These are phyloP conservation scores for Lycopodina hypogea DNA, from an alignment of 37 sponge, comb jelly and placozoan species.

Conservation along the genomic window DNA sequence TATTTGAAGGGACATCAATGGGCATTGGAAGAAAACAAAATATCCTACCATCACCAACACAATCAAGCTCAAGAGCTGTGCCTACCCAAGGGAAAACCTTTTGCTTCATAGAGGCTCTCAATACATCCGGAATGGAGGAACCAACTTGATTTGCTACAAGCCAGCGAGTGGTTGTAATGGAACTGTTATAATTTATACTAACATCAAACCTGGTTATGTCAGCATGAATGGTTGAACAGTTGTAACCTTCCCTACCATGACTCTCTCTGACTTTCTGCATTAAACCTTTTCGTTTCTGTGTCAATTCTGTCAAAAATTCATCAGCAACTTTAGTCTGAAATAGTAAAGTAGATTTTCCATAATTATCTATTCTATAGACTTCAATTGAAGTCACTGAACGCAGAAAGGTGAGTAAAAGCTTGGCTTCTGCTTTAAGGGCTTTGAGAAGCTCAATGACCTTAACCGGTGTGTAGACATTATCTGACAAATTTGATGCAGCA, in stretches of 20 bases:
- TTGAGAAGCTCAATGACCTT: constrained; percentile 20
- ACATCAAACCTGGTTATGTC: constrained; percentile 13
- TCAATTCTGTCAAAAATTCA: not conserved
- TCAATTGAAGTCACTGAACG: constrained; percentile 39
- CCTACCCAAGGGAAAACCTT: constrained; percentile 52
- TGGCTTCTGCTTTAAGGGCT: constrained; percentile 39
- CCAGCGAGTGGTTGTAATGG: not conserved
- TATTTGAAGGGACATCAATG: constrained; percentile 23
- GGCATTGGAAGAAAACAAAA: constrained; percentile 80
- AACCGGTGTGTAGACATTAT: constrained; percentile 20
- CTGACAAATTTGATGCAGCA: constrained; percentile 29
- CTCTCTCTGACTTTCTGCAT: not conserved
- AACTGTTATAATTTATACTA: not conserved
- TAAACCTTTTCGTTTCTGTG: not conserved
- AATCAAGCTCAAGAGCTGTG: constrained; percentile 9
- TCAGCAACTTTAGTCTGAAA: not conserved
- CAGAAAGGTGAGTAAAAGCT: constrained; percentile 54
- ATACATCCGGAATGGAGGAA: not conserved
- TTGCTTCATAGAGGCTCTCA: constrained; percentile 18
- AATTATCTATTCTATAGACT: constrained; percentile 16
- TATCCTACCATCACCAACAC: constrained; percentile 17
- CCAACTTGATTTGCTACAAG: constrained; percentile 33
- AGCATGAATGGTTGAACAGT: not conserved
- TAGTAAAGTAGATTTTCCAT: not conserved
- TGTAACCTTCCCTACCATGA: not conserved